Conservation (phyloP, 2,113 vertebrate species). For the Taurulus bubalis region DNA sequence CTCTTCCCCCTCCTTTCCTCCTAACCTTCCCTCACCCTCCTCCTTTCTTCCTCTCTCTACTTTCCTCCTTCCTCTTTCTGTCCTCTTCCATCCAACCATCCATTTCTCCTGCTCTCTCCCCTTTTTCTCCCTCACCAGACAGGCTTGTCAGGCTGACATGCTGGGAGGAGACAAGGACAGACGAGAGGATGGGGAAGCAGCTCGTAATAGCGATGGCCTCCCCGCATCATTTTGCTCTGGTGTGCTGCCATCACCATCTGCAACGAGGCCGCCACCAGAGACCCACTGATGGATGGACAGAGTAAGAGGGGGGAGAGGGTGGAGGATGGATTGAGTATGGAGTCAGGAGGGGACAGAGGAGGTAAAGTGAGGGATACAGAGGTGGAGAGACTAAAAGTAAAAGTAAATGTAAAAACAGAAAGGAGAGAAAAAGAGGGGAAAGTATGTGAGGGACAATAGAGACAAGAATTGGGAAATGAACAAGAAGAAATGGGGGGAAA, state of each 20-base stretch:
- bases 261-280: constrained; percentile 54
- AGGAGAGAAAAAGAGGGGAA: neutral
- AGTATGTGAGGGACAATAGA: neutral
- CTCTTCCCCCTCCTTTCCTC: constrained; percentile 15
- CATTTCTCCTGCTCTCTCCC: constrained; percentile 9
- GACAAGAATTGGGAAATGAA: neutral
- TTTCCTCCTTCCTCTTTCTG: neutral
- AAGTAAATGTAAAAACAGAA: neutral
- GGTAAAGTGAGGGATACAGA: constrained; percentile 8
- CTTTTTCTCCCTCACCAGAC: constrained; percentile 14
- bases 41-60: neutral
- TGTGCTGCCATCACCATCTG: constrained; percentile 67
- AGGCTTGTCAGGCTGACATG: constrained; percentile 45
- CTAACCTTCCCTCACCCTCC: constrained; percentile 32
- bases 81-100: constrained; percentile 2
- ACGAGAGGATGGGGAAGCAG: constrained; percentile 30
- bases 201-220: constrained; percentile 48
- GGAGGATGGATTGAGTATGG: constrained; percentile 10
- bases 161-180: constrained; percentile 48
- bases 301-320: constrained; percentile 47
- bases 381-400: neutral
- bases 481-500: neutral
- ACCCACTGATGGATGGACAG: constrained; percentile 69
- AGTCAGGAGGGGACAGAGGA: neutral
- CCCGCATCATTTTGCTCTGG: constrained; percentile 60